phyloP scores from a whole-genome alignment of 2,797 vertebrate genomes.

The Lagorchestes hirsutus region DNA sequence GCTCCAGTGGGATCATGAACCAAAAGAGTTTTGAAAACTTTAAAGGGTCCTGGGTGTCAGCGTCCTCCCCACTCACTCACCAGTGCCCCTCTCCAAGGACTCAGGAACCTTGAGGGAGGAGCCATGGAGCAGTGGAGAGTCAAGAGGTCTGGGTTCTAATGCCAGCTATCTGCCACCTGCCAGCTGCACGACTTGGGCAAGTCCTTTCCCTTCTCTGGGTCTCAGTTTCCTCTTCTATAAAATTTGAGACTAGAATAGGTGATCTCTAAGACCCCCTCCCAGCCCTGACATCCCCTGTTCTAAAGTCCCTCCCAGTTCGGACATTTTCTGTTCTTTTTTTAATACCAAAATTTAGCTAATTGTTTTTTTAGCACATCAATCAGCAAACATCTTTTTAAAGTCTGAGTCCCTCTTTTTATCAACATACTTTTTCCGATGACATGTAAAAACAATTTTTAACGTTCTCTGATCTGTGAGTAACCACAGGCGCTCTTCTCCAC shows the following conservation, averaged over 20 bases:
- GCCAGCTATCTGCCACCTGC: not conserved
- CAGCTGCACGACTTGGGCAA: not conserved
- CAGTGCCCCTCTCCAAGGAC: too few relatives aligned
- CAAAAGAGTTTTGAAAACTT: not conserved
- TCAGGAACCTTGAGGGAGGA: not conserved
- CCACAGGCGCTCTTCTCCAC: too few relatives aligned
- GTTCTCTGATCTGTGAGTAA: too few relatives aligned
- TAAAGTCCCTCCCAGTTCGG: too few relatives aligned
- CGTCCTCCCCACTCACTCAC: not conserved
- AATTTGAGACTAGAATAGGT: not conserved
- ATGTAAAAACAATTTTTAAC: too few relatives aligned
- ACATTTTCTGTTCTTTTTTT: too few relatives aligned
- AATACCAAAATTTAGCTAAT: too few relatives aligned
- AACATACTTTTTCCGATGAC: too few relatives aligned
- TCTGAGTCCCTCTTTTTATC: too few relatives aligned
- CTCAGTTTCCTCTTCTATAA: not conserved
- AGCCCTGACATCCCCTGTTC: too few relatives aligned
- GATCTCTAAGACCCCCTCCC: not conserved
- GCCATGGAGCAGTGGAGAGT: not conserved
- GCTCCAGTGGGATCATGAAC: not conserved
- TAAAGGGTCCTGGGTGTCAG: not conserved
- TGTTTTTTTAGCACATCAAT: too few relatives aligned
- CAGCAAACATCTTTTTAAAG: too few relatives aligned
- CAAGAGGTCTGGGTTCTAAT: not conserved
- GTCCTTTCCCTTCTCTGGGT: not conserved